Evolutionary conservation across 2,888 invertebrate genomes (phyloP), one percentile per base, ranked within the genome.

Genomic region (Drosophila siamana): DNA sequence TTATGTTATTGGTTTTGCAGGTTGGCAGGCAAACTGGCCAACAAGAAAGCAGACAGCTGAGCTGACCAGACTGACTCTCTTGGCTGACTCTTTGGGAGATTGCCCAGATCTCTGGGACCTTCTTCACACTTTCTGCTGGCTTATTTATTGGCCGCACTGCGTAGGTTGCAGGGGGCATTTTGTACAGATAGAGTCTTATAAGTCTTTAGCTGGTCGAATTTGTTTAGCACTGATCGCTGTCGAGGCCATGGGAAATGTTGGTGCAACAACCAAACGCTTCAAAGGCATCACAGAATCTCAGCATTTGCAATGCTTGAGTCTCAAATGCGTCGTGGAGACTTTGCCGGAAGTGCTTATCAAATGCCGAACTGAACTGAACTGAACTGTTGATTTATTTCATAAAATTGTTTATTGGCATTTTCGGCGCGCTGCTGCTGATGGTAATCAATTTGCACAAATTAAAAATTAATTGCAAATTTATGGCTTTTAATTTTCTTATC

Each of bases 391-490:
- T 82, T 82, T 86, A 82, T 84, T 84, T 65, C 44, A 46, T 57
- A 59, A 65, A 51, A 77, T 62, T 79, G 68, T 71, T 69, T 71
- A 70, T 64, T 81, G 77, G 74, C 84, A 48, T 70, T 77, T 70
- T 62, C 66, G 55, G 64, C 60, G 40, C n/a, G 19, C 19, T 19
- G 41, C 43, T 78, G 62, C 76, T 81, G 81, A 86, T 86, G 80
- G 50, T 86, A 74, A 82, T 86, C 82, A 80, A 82, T 86, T 82
- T 83, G 78, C 77, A 82, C 90, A 90, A 89, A 89, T 89, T 89
- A 86, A 89, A 89, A 88, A 82, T 90, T 89, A 89, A 89, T 89
- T 90, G 89, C 78, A 81, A 89, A 90, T 89, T 90, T 89, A 89
- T 89, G 75, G 87, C 89, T 83, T 89, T 90, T 90, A 89, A 89